phyloP scores from a whole-genome alignment of 1,140 invertebrate species.

The Drosophila insularis region DNA sequence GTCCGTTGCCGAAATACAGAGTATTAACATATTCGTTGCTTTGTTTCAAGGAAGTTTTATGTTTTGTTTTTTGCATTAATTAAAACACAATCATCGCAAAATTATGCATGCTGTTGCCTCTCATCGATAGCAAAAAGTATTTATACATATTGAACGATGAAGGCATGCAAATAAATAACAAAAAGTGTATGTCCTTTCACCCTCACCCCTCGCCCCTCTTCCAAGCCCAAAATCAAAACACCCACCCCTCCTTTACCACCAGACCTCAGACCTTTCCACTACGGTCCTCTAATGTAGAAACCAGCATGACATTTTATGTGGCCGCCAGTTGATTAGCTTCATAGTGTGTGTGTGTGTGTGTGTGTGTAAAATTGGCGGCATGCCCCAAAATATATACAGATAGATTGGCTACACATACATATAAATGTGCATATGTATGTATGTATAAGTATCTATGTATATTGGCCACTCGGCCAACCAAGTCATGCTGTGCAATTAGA shows the following conservation, averaged over 20 bases:
- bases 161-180: slow-evolving; percentile 56
- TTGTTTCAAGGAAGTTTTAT: too few relatives aligned
- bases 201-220: neutral
- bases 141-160: slow-evolving; percentile 58
- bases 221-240: neutral
- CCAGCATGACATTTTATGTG: slow-evolving; percentile 34
- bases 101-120: slow-evolving; percentile 62
- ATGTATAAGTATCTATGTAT: neutral
- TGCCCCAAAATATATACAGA: slow-evolving; percentile 23
- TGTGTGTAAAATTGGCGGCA: slow-evolving; percentile 18
- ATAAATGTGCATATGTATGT: neutral
- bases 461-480: slow-evolving; percentile 14
- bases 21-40: too few relatives aligned
- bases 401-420: neutral
- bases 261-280: neutral
- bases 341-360: slow-evolving; percentile 5
- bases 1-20: too few relatives aligned
- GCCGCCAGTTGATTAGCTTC: slow-evolving; percentile 56
- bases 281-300: neutral
- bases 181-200: neutral
- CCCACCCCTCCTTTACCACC: too few relatives aligned
- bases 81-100: slow-evolving; percentile 73
- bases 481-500: slow-evolving; percentile 46
- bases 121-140: slow-evolving; percentile 52
- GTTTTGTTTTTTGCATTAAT: slow-evolving; percentile 59